phyloP scores from a whole-genome alignment of 2,888 invertebrate genomes.

The Alitta virens region DNA sequence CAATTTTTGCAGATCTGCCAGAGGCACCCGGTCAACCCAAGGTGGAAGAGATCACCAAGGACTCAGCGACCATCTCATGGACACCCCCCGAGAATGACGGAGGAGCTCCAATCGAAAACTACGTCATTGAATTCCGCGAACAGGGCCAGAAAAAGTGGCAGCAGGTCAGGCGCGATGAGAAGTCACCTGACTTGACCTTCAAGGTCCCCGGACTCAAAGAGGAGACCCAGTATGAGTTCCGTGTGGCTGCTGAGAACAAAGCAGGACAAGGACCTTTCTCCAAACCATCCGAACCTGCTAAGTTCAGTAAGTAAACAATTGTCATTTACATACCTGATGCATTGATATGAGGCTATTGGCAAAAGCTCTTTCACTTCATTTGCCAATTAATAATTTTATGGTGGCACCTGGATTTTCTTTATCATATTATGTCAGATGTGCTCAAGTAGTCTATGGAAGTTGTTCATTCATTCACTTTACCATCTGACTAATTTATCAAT shows the following conservation, averaged over 20 bases:
- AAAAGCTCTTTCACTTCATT: background rate
- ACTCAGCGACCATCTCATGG: conserved; percentile 72
- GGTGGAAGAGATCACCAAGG: conserved; percentile 62
- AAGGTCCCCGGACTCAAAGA: conserved; percentile 31
- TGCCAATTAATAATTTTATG: background rate
- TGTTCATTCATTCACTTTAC: too few relatives aligned
- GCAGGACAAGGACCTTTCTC: conserved; percentile 68
- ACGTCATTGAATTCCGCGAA: conserved; percentile 36
- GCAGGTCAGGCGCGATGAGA: conserved; percentile 8
- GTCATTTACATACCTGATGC: too few relatives aligned
- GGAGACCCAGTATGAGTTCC: conserved; percentile 72
- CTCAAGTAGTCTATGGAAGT: too few relatives aligned
- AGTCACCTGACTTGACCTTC: conserved; percentile 15
- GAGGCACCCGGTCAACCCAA: conserved; percentile 27
- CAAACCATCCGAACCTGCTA: conserved; percentile 57
- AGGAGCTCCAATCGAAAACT: conserved; percentile 42
- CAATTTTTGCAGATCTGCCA: conserved; percentile 2
- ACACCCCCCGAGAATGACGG: conserved; percentile 45
- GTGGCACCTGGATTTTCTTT: too few relatives aligned
- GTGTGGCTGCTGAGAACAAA: conserved; percentile 78
- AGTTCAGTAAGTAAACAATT: conserved; percentile 21
- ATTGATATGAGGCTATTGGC: background rate
- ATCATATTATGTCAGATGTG: too few relatives aligned
- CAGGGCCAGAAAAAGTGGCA: conserved; percentile 24
- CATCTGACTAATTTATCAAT: too few relatives aligned